Base-by-base conservation (phyloP, 2,888 invertebrate genomes). In the Litoditis marina region DNA sequence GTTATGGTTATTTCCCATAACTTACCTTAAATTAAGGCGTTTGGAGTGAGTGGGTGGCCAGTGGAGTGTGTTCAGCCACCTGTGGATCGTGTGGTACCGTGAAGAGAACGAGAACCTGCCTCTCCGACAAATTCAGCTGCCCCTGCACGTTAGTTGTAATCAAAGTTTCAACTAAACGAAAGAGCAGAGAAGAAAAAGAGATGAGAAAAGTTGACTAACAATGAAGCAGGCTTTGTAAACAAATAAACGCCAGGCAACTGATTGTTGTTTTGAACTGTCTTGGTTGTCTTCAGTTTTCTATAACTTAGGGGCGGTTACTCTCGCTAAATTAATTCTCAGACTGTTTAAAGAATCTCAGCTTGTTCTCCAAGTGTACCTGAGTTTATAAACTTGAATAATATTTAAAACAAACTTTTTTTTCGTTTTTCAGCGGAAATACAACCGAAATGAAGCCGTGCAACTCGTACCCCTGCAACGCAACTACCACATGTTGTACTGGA, bases 31-130 rank as follows among this genome's bases (percentile, higher is more conserved):
- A 27, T n/a, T 27, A 11, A 51, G 62, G 62, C n/a, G 50, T 55
- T 30, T 62, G 62, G 62, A 57, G 62, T 34, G 62, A 56, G 44
- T 62, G 62, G 62, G 28, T 16, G 16, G 56, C 30, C 16, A 25
- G 11, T 13, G 55, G 49, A 8, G 19, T 28, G 2, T 62, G 62
- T 30, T 25, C 51, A n/a, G 62, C 49, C 39, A 49, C 44, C 27
- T 62, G 62, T 36, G 62, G 62, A 1, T 39, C 62, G 19, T 62
- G 56, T 57, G 62, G 62, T 4, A 28, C 22, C 16, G 42, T 62
- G 5, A 62, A 39, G 22, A 39, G 55, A 28, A 62, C 50, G 3
- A 31, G 62, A 19, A 57, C 50, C 22, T 62, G 62, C 30, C 42
- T 54, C 11, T 46, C 62, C 5, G n/a, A 27, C 22, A 28, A 25